Evolutionary conservation across 1,140 invertebrate genomes (phyloP).

Genomic region (Gyrodactylus salaris): DNA sequence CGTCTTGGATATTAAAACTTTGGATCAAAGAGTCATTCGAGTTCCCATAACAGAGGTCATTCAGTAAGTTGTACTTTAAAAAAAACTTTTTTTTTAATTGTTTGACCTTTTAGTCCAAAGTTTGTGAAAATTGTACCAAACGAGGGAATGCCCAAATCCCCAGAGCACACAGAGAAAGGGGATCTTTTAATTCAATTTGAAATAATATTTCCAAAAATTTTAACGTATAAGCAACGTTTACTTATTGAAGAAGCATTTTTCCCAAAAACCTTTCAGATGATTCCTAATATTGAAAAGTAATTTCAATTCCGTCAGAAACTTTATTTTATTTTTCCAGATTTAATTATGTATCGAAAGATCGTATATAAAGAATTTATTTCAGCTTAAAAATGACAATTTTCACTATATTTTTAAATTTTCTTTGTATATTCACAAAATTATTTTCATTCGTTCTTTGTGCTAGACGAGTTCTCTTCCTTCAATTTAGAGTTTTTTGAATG

Average conservation of each 20-base stretch:
- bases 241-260: slow-evolving; percentile 13
- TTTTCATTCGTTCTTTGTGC: no score
- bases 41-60: slow-evolving; percentile 22
- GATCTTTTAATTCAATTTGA: slow-evolving; percentile 21
- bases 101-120: slow-evolving; percentile 14
- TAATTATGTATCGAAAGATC: no score
- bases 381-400: no score
- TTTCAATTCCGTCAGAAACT: no score
- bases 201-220: slow-evolving; percentile 17
- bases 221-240: slow-evolving; percentile 17
- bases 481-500: no score
- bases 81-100: background rate
- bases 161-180: slow-evolving; percentile 16
- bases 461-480: no score
- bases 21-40: slow-evolving; percentile 19
- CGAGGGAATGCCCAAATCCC: slow-evolving; percentile 20
- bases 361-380: no score
- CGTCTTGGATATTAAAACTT: slow-evolving; percentile 18
- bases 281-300: no score
- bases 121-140: slow-evolving; percentile 17
- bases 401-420: no score
- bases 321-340: no score
- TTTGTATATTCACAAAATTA: no score
- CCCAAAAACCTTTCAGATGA: background rate
- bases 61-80: slow-evolving; percentile 13